These are phyloP conservation scores for Pomatorhinus ruficollis DNA, from an alignment of 2,113 vertebrate genomes.

Conservation along the genomic window DNA sequence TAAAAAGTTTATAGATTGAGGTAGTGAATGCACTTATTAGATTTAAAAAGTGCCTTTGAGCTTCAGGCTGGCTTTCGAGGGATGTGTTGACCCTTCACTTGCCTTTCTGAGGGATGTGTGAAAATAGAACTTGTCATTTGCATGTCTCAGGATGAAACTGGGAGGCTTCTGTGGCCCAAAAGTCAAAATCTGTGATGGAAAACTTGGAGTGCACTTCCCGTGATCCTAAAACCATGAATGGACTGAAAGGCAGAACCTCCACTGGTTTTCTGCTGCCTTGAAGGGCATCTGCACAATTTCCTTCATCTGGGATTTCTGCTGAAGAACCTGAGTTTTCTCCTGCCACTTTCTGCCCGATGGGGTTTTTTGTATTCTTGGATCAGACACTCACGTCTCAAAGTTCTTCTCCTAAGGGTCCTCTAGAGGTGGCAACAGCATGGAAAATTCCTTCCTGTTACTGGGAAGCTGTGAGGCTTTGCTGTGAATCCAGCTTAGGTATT, in stretches of 20 bases:
- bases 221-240: not conserved
- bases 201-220: not conserved
- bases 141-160: not conserved
- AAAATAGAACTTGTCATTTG: not conserved
- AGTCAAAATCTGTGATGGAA: not conserved
- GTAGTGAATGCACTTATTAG: not conserved
- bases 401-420: not conserved
- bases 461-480: not conserved
- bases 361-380: not conserved
- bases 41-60: not conserved
- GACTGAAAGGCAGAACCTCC: not conserved
- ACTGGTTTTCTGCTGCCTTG: not conserved
- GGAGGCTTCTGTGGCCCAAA: not conserved
- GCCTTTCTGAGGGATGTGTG: not conserved
- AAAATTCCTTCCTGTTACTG: not conserved
- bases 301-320: not conserved
- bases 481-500: not conserved
- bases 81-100: not conserved
- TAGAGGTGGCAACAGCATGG: not conserved
- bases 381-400: not conserved
- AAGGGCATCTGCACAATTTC: not conserved
- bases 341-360: not conserved
- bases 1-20: not conserved
- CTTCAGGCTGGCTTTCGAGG: not conserved
- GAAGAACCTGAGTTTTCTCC: not conserved